Evolutionary conservation across 2,113 vertebrate genomes (phyloP).

Genomic region (Takifugu bimaculatus): DNA sequence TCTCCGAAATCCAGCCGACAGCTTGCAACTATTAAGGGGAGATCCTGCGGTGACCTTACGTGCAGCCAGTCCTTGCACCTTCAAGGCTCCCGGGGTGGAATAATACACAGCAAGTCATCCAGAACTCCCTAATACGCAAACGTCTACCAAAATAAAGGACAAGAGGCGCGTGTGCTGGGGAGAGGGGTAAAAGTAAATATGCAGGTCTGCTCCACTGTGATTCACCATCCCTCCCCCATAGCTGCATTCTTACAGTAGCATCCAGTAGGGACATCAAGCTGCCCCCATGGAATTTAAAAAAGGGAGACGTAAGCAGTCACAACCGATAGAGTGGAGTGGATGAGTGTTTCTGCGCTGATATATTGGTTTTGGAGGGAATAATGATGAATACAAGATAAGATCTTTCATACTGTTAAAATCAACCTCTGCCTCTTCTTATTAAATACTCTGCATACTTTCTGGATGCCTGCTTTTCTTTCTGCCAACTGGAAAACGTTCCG

Average conservation of each 20-base stretch:
- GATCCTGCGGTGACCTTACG: conserved; percentile 74
- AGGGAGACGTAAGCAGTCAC: too few relatives aligned
- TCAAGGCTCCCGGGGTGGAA: conserved; percentile 72
- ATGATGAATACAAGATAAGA: too few relatives aligned
- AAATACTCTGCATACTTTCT: too few relatives aligned
- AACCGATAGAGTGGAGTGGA: background rate
- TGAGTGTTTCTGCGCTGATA: background rate
- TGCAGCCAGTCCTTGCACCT: conserved; percentile 72
- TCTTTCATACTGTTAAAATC: too few relatives aligned
- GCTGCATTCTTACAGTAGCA: too few relatives aligned
- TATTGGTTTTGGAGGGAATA: too few relatives aligned
- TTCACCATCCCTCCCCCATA: conserved; percentile 9
- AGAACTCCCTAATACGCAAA: conserved; percentile 73
- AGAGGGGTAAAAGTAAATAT: conserved; percentile 36
- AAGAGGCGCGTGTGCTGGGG: conserved; percentile 27
- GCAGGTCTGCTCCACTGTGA: conserved; percentile 18
- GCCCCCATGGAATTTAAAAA: too few relatives aligned
- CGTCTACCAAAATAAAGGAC: conserved; percentile 57
- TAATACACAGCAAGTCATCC: conserved; percentile 74
- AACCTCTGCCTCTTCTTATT: too few relatives aligned
- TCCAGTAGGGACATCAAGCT: too few relatives aligned
- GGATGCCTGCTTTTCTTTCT: too few relatives aligned
- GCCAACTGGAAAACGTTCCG: too few relatives aligned
- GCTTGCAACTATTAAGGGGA: conserved; percentile 77
- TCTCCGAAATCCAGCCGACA: conserved; percentile 68